Conservation (phyloP, 2,888 invertebrate genomes). For the Dioctria rufipes region DNA sequence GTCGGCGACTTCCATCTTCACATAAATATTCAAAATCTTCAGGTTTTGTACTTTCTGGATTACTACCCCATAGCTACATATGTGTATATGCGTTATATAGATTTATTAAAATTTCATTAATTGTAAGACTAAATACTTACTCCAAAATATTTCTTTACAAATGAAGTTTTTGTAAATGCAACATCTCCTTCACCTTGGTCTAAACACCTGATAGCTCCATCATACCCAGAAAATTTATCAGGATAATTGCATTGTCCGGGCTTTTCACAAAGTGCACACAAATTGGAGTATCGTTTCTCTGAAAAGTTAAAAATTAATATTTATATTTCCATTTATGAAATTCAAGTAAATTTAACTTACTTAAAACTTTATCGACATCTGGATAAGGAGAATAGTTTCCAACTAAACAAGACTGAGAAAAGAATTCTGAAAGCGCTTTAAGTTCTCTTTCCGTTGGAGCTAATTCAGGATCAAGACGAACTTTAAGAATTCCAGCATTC, state of each 20-base stretch:
- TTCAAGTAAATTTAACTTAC: constrained; percentile 69
- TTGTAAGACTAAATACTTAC: constrained; percentile 69
- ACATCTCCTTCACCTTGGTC: constrained; percentile 87
- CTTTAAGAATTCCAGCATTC: constrained; percentile 74
- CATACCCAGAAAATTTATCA: constrained; percentile 88
- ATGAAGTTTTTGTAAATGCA: constrained; percentile 89
- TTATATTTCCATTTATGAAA: neutral
- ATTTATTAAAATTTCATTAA: constrained; percentile 3
- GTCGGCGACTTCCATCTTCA: constrained; percentile 81
- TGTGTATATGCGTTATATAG: neutral
- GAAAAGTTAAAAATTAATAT: constrained; percentile 61
- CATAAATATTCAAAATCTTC: constrained; percentile 84
- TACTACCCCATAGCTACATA: constrained; percentile 76
- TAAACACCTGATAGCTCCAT: constrained; percentile 87
- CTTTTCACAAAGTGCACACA: constrained; percentile 85
- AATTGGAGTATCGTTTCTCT: constrained; percentile 83
- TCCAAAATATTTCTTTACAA: constrained; percentile 84
- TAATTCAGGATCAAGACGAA: constrained; percentile 67
- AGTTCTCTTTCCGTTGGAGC: constrained; percentile 82
- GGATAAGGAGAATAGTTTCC: constrained; percentile 87
- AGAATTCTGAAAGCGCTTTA: constrained; percentile 84
- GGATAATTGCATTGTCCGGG: constrained; percentile 85
- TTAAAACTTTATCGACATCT: constrained; percentile 79
- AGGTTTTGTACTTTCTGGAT: constrained; percentile 77
- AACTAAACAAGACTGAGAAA: constrained; percentile 87